Base-by-base conservation (phyloP, 2,797 vertebrate species). In the Pachyuromys duprasi region DNA sequence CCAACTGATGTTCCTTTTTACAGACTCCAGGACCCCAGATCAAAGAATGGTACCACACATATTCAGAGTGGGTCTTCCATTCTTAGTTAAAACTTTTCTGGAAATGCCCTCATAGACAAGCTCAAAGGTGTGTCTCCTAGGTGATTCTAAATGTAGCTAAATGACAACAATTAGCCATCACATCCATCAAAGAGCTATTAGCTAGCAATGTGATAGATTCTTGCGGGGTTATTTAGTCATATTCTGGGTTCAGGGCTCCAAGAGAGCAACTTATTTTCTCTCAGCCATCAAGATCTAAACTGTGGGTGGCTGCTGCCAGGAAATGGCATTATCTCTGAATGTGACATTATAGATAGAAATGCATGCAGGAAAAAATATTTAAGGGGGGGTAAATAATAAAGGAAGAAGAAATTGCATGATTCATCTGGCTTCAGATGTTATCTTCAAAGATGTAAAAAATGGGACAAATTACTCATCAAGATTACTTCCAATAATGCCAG, bases 211-310 rank as follows among this genome's bases (percentile, higher is more conserved):
- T 3, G 83, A 36, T 18, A 42, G 83, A 75, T 33, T 72, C 17
- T 31, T 1, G 3, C 39, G 15, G 24, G 49, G 53, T 11, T 36
- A 63, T 36, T 18, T 31, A 84, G 81, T 81, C 33, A 74, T 3
- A 53, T 24, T 17, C 83, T n/a, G 24, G n/a, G 55, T 28, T 63
- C 55, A 39, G 69, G 14, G 5, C 39, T 96, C 8, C 13, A 69
- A 88, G 92, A 96, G 65, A 22, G 55, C 62, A 91, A 60, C 49
- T 33, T 62, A 49, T 90, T 94, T 94, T 91, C 45, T 87, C 60
- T 78, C 36, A 84, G n/a, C 69, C 49, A 83, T 80, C 86, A 89
- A 79, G 62, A 42, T 39, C 69, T 89, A 45, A 89, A 87, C 76
- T 55, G n/a, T 49, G 90, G 72, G 67, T 62, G 26, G 33, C 8